phyloP scores from a whole-genome alignment of 2,797 vertebrate genomes.

The Leucoraja ocellata region DNA sequence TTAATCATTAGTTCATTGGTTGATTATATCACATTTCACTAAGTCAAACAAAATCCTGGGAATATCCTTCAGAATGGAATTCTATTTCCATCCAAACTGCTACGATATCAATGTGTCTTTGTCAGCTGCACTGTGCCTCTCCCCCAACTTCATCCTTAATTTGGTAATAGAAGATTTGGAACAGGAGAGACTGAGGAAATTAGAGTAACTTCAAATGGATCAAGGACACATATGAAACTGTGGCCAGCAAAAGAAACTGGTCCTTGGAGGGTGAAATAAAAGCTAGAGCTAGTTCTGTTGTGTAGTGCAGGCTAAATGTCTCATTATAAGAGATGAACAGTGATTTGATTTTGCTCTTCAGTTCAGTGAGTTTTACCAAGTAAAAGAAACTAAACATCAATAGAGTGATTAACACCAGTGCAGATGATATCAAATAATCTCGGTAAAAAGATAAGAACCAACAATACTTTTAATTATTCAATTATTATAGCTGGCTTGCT shows the following conservation, averaged over 20 bases:
- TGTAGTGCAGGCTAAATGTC: not conserved
- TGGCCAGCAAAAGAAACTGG: not conserved
- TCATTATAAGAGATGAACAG: not conserved
- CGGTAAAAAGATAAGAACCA: not conserved
- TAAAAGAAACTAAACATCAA: not conserved
- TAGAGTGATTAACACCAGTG: not conserved
- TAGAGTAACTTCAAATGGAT: not conserved
- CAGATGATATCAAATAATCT: not conserved
- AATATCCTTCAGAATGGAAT: not conserved
- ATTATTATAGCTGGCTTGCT: not conserved
- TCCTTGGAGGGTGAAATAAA: not conserved
- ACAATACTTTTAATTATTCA: not conserved
- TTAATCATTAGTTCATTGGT: not conserved
- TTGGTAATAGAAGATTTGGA: not conserved
- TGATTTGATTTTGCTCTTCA: not conserved
- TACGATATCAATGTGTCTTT: not conserved
- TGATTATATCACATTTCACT: not conserved
- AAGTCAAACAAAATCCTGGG: not conserved
- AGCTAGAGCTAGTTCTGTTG: not conserved
- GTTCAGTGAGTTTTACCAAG: not conserved
- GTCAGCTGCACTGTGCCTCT: not conserved
- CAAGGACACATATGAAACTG: not conserved
- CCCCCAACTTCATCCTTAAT: not conserved
- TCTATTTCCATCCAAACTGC: not conserved
- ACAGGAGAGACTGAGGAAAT: conserved; percentile 9